Conservation (phyloP, 2,113 vertebrate genomes). For the Dermatemys mawii region DNA sequence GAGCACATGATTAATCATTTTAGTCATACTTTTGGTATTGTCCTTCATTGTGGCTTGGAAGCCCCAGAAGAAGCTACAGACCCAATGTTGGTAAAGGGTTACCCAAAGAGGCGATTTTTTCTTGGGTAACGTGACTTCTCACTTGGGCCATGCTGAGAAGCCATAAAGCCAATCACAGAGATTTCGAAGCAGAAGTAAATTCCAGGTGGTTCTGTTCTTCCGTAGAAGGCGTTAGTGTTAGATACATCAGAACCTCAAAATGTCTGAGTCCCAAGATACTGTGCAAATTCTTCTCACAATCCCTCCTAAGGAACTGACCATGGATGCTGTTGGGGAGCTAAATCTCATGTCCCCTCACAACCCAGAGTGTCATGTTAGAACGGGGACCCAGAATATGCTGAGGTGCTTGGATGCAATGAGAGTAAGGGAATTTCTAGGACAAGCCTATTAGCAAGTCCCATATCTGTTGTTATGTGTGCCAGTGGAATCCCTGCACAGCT, state of each 20-base stretch:
- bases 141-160: neutral
- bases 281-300: neutral
- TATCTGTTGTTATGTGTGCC: neutral
- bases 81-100: neutral
- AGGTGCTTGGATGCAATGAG: neutral
- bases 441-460: neutral
- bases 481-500: neutral
- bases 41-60: neutral
- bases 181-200: neutral
- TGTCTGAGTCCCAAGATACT: neutral
- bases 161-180: neutral
- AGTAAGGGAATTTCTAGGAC: neutral
- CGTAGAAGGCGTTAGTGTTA: neutral
- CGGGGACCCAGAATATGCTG: neutral
- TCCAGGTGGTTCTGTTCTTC: neutral
- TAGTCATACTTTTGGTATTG: neutral
- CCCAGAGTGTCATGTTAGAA: neutral
- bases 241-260: neutral
- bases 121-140: neutral
- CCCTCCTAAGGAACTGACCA: neutral
- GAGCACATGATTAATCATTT: neutral
- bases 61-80: neutral
- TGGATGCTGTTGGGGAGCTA: neutral
- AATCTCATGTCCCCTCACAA: neutral
- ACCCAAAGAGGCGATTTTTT: fast-evolving